These are phyloP conservation scores for Pholis gunnellus DNA, from an alignment of 2,113 vertebrate genomes.

Conservation along the genomic window DNA sequence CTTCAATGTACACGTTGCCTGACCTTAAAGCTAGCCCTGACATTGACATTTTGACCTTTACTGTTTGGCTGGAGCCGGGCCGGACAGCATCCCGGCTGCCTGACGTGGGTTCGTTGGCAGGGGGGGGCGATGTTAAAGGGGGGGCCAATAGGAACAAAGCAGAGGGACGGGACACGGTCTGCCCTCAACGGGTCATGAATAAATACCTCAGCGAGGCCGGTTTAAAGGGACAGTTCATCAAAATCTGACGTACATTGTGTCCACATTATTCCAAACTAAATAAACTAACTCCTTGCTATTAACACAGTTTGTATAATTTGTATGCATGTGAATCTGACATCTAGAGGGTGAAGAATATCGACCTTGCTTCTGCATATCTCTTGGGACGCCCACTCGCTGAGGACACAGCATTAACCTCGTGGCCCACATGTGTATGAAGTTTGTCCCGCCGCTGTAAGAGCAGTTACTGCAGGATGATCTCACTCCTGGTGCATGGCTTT, in stretches of 20 bases:
- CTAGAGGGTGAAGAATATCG: conserved; percentile 66
- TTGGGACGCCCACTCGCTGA: conserved; percentile 56
- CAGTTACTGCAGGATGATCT: conserved; percentile 55
- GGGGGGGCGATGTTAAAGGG: conserved; percentile 47
- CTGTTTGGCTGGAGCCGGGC: conserved; percentile 20
- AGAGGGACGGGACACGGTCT: conserved; percentile 41
- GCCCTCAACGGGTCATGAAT: conserved; percentile 30
- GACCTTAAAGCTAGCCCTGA: conserved; percentile 46
- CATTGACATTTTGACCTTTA: conserved; percentile 49
- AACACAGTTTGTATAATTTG: conserved; percentile 17
- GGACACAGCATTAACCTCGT: conserved; percentile 65
- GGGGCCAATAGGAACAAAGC: conserved; percentile 37
- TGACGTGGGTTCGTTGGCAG: conserved; percentile 4
- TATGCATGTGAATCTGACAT: conserved; percentile 51
- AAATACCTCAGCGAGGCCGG: conserved; percentile 6
- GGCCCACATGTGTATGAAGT: conserved; percentile 62
- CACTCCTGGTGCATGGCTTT: conserved; percentile 46
- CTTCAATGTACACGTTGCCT: conserved; percentile 10
- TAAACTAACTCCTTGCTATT: neutral
- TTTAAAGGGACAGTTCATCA: conserved; percentile 22
- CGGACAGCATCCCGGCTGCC: neutral
- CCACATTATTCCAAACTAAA: neutral
- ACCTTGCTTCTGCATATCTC: conserved; percentile 47
- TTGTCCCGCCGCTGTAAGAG: conserved; percentile 40
- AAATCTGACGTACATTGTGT: neutral